Conservation (phyloP, 2,888 invertebrate genomes). For the Eilema depressum region DNA sequence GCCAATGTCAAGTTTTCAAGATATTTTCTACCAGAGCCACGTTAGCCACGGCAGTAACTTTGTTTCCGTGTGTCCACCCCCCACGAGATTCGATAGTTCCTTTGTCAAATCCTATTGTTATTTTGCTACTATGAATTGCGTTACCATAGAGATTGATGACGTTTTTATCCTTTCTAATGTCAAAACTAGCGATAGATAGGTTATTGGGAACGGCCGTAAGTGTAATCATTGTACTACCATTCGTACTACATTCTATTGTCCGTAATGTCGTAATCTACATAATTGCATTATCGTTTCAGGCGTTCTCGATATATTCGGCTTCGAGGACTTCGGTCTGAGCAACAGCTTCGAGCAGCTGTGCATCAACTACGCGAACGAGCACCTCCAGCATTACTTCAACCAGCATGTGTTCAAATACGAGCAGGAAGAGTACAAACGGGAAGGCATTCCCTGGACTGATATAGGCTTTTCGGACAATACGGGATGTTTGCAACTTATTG, state of each 20-base stretch:
- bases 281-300: conserved; percentile 77
- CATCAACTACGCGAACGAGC: conserved; percentile 99
- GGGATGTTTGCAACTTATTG: conserved; percentile 96
- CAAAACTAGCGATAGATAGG: too few relatives aligned
- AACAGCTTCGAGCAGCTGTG: conserved; percentile 98
- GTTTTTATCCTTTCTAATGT: too few relatives aligned
- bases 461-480: conserved; percentile 99
- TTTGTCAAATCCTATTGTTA: too few relatives aligned
- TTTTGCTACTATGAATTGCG: too few relatives aligned
- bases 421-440: conserved; percentile 97
- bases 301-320: conserved; percentile 98
- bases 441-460: conserved; percentile 98
- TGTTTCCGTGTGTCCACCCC: too few relatives aligned
- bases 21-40: too few relatives aligned
- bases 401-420: conserved; percentile 99
- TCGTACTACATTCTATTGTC: not conserved
- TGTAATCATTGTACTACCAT: too few relatives aligned
- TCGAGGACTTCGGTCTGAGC: conserved; percentile 96
- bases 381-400: conserved; percentile 98
- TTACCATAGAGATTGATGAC: too few relatives aligned
- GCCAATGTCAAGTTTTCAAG: too few relatives aligned
- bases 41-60: too few relatives aligned
- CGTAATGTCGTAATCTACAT: not conserved
- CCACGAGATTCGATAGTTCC: too few relatives aligned
- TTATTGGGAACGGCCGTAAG: too few relatives aligned